phyloP scores from a whole-genome alignment of 2,113 vertebrate genomes.

The Jaculus jaculus region DNA sequence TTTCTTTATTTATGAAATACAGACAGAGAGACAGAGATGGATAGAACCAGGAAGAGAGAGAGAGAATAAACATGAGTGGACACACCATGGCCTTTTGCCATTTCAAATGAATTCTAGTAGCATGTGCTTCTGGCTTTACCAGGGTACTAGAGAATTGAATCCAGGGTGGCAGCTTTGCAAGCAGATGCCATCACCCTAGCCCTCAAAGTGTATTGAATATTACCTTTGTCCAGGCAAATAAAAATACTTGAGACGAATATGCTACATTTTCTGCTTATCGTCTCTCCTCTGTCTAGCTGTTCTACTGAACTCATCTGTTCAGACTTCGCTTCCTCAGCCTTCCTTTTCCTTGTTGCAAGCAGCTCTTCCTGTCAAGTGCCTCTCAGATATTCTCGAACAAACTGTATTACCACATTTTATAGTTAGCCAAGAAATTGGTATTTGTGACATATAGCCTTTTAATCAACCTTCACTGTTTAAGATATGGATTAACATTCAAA shows the following conservation, averaged over 20 bases:
- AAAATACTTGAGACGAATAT: neutral
- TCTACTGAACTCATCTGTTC: neutral
- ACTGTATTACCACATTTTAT: neutral
- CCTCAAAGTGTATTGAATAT: neutral
- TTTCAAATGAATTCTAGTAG: no score
- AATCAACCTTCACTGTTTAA: neutral
- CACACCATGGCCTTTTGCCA: no score
- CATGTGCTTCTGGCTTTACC: no score
- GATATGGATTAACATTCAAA: neutral
- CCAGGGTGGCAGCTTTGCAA: no score
- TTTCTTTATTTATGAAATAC: no score
- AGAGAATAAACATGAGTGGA: no score
- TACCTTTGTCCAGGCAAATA: neutral
- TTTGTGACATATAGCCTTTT: neutral
- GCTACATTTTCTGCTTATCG: neutral
- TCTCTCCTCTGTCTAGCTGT: neutral
- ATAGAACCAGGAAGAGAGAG: no score
- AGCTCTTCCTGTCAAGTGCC: neutral
- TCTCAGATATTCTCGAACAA: neutral
- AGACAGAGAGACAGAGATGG: no score
- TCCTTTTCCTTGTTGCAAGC: neutral
- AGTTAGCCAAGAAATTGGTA: neutral
- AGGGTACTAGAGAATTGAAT: no score
- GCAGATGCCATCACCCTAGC: neutral
- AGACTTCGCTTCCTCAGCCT: neutral